Evolutionary conservation across 92 coral and sea anemone genomes (phyloP).

Genomic region (Montipora capitata): DNA sequence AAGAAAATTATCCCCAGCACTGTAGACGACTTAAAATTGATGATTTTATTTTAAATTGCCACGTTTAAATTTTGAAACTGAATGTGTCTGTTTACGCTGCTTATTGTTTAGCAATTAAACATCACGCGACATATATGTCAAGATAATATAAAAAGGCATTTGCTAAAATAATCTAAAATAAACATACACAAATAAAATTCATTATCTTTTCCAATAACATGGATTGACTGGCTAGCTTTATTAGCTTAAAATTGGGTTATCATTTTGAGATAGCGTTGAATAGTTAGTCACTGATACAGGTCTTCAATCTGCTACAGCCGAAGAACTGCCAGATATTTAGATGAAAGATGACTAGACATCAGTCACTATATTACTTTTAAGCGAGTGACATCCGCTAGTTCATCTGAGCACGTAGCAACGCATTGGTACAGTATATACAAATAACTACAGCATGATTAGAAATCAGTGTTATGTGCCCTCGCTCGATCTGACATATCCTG

Average conservation of each 20-base stretch:
- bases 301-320: background rate
- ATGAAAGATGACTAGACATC: too few species aligned
- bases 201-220: background rate
- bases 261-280: background rate
- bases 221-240: constrained; percentile 27
- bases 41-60: background rate
- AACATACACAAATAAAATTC: constrained; percentile 9
- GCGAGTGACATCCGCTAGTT: background rate
- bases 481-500: too few species aligned
- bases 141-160: constrained; percentile 34
- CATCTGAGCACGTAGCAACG: background rate
- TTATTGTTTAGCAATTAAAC: constrained; percentile 25
- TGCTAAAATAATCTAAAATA: constrained; percentile 28
- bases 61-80: background rate
- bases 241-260: constrained; percentile 18
- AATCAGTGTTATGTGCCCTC: background rate
- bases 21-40: too few species aligned
- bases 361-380: too few species aligned
- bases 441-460: background rate
- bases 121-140: background rate
- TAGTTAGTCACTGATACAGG: background rate
- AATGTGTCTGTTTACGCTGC: constrained; percentile 4
- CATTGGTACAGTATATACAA: too few species aligned
- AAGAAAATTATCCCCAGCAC: too few species aligned
- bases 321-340: too few species aligned